phyloP scores from a whole-genome alignment of 2,113 vertebrate genomes.

The Psilopsiagon aymara region DNA sequence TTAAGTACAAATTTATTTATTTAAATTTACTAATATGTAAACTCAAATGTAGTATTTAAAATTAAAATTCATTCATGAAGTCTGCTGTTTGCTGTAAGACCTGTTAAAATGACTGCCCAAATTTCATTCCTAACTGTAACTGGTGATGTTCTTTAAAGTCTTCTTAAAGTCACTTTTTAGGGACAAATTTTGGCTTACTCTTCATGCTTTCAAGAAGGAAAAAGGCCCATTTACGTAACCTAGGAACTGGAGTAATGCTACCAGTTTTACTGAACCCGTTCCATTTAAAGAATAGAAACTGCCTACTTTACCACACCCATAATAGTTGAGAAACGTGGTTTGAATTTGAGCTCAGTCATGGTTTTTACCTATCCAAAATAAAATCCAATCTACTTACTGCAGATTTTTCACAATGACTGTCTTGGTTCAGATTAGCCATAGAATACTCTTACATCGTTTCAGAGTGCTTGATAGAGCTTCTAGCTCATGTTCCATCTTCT shows the following conservation, averaged over 20 bases:
- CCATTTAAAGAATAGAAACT: neutral
- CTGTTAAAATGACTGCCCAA: neutral
- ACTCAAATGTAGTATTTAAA: neutral
- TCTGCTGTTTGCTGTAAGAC: neutral
- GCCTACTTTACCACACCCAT: neutral
- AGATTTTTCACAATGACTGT: neutral
- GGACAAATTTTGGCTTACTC: neutral
- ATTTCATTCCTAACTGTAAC: neutral
- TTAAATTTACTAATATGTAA: neutral
- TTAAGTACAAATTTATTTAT: neutral
- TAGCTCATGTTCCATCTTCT: neutral
- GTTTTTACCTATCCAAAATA: neutral
- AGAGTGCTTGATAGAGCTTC: neutral
- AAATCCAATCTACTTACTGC: neutral
- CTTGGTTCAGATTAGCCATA: neutral
- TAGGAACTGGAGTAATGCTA: neutral
- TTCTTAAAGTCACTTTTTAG: neutral
- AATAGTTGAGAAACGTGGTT: neutral
- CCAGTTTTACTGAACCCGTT: neutral
- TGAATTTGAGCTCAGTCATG: neutral
- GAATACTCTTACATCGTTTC: rapidly evolving
- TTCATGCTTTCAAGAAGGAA: neutral
- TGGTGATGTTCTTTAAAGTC: neutral
- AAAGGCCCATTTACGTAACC: neutral
- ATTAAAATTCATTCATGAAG: neutral